Evolutionary conservation across 1,140 invertebrate species (phyloP).

Genomic region (Ooceraea biroi): DNA sequence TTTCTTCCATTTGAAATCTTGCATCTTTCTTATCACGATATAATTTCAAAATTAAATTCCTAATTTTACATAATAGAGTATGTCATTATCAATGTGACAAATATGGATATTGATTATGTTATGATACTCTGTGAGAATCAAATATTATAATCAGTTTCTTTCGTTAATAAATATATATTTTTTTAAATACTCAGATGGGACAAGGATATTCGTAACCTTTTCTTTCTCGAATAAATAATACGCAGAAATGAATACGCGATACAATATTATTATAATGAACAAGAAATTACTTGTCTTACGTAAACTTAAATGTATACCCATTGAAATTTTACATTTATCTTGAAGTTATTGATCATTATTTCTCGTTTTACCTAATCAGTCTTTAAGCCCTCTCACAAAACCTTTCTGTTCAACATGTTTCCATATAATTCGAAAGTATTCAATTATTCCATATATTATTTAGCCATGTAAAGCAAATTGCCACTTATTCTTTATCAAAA

Average conservation of each 20-base stretch:
- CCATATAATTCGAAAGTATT: constrained; percentile 24
- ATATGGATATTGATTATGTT: constrained; percentile 16
- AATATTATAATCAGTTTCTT: constrained; percentile 4
- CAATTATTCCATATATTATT: constrained; percentile 28
- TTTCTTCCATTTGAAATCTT: constrained; percentile 7
- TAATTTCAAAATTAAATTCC: constrained; percentile 22
- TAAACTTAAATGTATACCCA: constrained; percentile 22
- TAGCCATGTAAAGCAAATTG: not conserved
- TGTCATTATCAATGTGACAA: constrained; percentile 5
- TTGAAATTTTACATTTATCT: constrained; percentile 18
- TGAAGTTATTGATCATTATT: constrained; percentile 57
- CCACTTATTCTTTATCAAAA: constrained; percentile 11
- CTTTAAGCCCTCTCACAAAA: constrained; percentile 61
- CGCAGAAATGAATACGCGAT: no score
- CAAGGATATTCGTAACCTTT: not conserved
- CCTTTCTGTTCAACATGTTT: constrained; percentile 12
- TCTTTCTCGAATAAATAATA: not conserved
- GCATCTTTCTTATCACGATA: constrained; percentile 1
- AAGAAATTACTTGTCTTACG: not conserved
- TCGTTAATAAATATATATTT: constrained; percentile 18
- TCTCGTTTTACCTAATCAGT: constrained; percentile 71
- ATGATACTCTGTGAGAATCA: not conserved
- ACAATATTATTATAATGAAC: constrained; percentile 2
- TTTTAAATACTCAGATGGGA: constrained; percentile 13
- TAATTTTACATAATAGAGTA: constrained; percentile 27